phyloP scores from a whole-genome alignment of 2,113 vertebrate species.

The Ibidorhyncha struthersii region DNA sequence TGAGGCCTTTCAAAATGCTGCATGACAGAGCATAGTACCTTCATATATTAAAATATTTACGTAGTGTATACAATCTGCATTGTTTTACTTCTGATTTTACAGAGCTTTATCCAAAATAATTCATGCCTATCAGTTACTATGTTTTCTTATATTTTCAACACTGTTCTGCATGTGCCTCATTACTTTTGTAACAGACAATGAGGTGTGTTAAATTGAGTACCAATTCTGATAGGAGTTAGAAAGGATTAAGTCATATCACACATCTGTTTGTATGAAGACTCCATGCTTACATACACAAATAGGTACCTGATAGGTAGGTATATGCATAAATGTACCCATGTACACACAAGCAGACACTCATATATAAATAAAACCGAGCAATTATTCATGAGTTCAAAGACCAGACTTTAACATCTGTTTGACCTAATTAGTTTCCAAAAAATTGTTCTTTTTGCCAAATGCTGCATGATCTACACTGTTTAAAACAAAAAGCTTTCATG shows the following conservation, averaged over 20 bases:
- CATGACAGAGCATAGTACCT: neutral
- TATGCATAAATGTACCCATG: neutral
- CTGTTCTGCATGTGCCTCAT: neutral
- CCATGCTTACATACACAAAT: neutral
- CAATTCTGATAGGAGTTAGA: neutral
- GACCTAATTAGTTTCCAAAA: neutral
- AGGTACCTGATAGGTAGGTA: neutral
- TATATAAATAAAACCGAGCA: accelerated
- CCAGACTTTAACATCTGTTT: neutral
- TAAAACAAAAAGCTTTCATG: neutral
- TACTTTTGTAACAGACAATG: neutral
- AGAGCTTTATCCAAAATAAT: neutral
- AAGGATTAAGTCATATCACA: neutral
- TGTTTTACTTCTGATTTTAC: neutral
- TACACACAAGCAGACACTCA: neutral
- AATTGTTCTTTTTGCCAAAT: neutral
- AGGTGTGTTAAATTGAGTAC: neutral
- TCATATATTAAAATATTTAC: neutral
- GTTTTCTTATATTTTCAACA: neutral
- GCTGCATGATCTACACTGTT: neutral
- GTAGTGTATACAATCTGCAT: neutral
- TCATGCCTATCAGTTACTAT: neutral
- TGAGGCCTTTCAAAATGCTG: neutral
- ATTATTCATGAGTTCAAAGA: neutral
- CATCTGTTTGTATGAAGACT: neutral